Evolutionary conservation across 2,797 vertebrate genomes (phyloP), one percentile per base, ranked within the genome.

Genomic region (Echiichthys vipera): DNA sequence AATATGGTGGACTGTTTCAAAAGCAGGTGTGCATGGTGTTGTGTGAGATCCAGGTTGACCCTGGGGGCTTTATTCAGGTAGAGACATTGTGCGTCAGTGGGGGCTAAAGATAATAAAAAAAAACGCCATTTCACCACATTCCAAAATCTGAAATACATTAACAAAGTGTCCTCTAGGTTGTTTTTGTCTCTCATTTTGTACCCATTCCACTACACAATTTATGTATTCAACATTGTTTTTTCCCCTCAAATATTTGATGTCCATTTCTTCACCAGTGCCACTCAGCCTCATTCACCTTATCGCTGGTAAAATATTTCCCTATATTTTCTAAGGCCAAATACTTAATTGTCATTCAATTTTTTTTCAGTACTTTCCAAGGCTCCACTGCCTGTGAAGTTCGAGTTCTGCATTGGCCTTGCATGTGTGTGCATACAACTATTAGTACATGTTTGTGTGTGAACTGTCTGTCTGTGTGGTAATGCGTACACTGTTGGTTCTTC

Each of bases 351-450:
- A 13, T 66, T 45, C 56, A 47, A 86, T 70, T 81, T 87, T 80
- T 84, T 81, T 53, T 68, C 73, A 57, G 72, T 65, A 57, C 75
- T 78, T 49, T 66, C 65, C 86, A 92, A 85, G 87, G 85, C 73
- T 74, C 51, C 37, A 3, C 25, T 53, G 42, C 65, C 54, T 49
- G 45, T 50, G 62, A 73, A 65, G 62, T 64, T 36, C 7, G 8
- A 32, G 30, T 32, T 46, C 42, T 71, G 49, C 68, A 20, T 45
- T 53, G 72, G 58, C 84, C 86, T 84, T 84, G 80, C 56, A 8
- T 50, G 29, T 43, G 71, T 69, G 67, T 47, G 51, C 46, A 10
- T 57, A 49, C 17, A 8, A 74, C 40, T 55, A 34, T 54, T 25
- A 25, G 39, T 42, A 12, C 17, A 27, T 65, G 69, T 80, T 63